Evolutionary conservation across 2,888 invertebrate species (phyloP).

Genomic region (Oscheius myriophilus): DNA sequence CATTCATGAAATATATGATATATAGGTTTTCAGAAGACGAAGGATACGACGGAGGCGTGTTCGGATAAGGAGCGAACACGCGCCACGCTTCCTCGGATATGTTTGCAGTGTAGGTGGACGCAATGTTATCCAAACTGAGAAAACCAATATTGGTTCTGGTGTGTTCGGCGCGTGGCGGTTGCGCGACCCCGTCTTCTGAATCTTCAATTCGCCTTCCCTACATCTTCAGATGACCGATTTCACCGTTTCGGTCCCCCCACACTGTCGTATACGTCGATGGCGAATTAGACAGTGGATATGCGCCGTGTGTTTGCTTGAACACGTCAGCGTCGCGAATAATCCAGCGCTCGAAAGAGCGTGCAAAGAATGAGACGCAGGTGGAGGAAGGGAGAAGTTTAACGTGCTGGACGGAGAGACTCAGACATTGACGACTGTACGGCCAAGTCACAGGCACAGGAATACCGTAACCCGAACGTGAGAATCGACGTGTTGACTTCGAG

Average conservation of each 20-base stretch:
- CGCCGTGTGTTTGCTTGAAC: conserved; percentile 34
- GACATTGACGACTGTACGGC: conserved; percentile 23
- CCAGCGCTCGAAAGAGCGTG: conserved; percentile 12
- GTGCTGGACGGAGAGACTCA: conserved; percentile 25
- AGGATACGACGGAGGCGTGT: conserved; percentile 7
- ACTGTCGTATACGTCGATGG: conserved; percentile 27
- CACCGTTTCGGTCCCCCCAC: conserved; percentile 25
- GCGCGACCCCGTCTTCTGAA: conserved; percentile 5
- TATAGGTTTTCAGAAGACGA: neutral
- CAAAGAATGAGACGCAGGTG: conserved; percentile 18
- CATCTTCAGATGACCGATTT: neutral
- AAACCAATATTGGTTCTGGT: conserved; percentile 36
- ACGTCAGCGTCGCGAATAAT: conserved; percentile 33
- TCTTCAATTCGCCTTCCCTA: neutral
- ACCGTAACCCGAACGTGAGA: conserved; percentile 28
- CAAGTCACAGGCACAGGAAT: conserved; percentile 17
- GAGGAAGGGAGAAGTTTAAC: neutral
- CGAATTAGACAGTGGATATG: conserved; percentile 35
- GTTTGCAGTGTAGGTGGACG: conserved; percentile 31
- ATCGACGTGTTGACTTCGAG: conserved; percentile 27
- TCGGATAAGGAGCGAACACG: conserved; percentile 19
- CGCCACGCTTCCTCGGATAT: conserved; percentile 29
- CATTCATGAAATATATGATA: no score
- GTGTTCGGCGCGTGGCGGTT: conserved; percentile 24
- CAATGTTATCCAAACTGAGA: conserved; percentile 37